phyloP scores from a whole-genome alignment of 30 jellyfish, hydroid and myxozoan species.

The Pseudorhiza aurosa region DNA sequence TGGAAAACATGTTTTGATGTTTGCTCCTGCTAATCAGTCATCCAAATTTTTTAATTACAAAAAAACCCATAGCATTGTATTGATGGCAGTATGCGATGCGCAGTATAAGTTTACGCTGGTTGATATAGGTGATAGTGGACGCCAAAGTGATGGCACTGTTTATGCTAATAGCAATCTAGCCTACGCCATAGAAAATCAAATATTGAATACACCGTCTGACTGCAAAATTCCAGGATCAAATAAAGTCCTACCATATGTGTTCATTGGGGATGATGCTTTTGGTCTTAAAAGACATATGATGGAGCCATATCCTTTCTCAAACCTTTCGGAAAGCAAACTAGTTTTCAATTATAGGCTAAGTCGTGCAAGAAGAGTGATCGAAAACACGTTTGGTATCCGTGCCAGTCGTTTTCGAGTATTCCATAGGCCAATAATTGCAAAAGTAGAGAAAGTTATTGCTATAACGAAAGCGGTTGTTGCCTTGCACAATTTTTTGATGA shows the following conservation, averaged over 20 bases:
- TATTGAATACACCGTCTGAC: slow-evolving; percentile 14
- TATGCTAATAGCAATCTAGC: slow-evolving; percentile 47
- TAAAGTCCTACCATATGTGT: slow-evolving; percentile 48
- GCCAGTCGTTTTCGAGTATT: slow-evolving; percentile 61
- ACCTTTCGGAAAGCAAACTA: slow-evolving; percentile 37
- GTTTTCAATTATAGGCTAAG: slow-evolving; percentile 56
- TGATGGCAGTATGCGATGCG: slow-evolving; percentile 62
- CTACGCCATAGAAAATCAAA: slow-evolving; percentile 19
- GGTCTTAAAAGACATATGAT: slow-evolving; percentile 52
- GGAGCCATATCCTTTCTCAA: slow-evolving; percentile 64
- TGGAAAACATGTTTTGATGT: slow-evolving; percentile 50
- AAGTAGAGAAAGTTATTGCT: slow-evolving; percentile 34
- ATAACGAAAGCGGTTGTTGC: slow-evolving; percentile 82
- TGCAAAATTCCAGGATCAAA: slow-evolving; percentile 20
- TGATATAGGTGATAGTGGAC: slow-evolving; percentile 66
- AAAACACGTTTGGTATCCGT: slow-evolving; percentile 78
- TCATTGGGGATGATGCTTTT: slow-evolving; percentile 75
- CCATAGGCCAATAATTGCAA: slow-evolving; percentile 65
- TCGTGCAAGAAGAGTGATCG: slow-evolving; percentile 57
- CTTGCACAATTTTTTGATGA: slow-evolving; percentile 53
- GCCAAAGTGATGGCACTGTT: slow-evolving; percentile 69
- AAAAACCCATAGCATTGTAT: slow-evolving; percentile 61
- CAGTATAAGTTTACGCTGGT: slow-evolving; percentile 42
- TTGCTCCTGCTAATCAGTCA: slow-evolving; percentile 36
- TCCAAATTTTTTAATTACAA: slow-evolving; percentile 31